phyloP scores from a whole-genome alignment of 2,888 invertebrate genomes.

The Lumbricus terrestris region DNA sequence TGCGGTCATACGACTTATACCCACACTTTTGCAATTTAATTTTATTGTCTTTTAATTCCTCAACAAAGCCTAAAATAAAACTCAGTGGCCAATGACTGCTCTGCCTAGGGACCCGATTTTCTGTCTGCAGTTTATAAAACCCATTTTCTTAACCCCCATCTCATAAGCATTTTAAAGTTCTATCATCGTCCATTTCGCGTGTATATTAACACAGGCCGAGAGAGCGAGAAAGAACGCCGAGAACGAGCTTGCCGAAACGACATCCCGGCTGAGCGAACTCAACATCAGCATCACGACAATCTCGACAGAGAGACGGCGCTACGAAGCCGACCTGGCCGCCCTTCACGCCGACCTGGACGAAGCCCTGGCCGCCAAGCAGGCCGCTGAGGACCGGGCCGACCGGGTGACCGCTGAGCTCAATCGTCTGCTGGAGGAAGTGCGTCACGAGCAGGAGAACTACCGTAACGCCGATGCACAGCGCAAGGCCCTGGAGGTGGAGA shows the following conservation, averaged over 20 bases:
- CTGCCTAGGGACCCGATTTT: too few species aligned
- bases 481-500: slow-evolving; percentile 59
- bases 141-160: too few species aligned
- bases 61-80: too few species aligned
- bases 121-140: too few species aligned
- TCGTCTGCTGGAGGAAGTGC: slow-evolving; percentile 56
- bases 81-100: too few species aligned
- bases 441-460: slow-evolving; percentile 60
- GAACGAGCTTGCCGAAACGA: slow-evolving; percentile 79
- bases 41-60: too few species aligned
- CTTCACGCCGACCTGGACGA: slow-evolving; percentile 96
- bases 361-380: slow-evolving; percentile 64
- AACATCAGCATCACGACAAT: slow-evolving; percentile 92
- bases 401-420: slow-evolving; percentile 49
- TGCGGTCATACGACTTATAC: too few species aligned
- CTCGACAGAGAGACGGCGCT: slow-evolving; percentile 87
- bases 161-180: neutral
- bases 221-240: slow-evolving; percentile 59
- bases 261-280: slow-evolving; percentile 88
- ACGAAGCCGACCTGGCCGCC: slow-evolving; percentile 87
- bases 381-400: slow-evolving; percentile 39
- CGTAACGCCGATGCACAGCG: slow-evolving; percentile 58
- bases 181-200: neutral
- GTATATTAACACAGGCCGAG: slow-evolving; percentile 49
- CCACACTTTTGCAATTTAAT: too few species aligned